Evolutionary conservation across 2,797 vertebrate species (phyloP).

Genomic region (Eleutherodactylus coqui): DNA sequence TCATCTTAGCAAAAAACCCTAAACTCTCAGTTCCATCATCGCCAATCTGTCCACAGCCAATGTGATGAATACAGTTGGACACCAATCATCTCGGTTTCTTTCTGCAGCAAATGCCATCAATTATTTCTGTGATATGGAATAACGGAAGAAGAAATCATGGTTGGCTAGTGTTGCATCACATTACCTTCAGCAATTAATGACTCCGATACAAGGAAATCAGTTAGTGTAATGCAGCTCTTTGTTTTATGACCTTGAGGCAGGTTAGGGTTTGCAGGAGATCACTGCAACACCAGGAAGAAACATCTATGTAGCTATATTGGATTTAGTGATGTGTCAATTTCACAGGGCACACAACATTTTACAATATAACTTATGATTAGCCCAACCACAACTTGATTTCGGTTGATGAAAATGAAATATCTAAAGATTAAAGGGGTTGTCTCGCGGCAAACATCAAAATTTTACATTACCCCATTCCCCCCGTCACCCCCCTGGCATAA

Average conservation of each 20-base stretch:
- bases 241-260: slow-evolving; percentile 8
- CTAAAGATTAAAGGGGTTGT: too few relatives aligned
- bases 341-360: not conserved
- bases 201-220: not conserved
- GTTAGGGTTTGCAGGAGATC: not conserved
- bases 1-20: not conserved
- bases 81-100: not conserved
- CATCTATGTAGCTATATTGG: not conserved
- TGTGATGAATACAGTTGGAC: not conserved
- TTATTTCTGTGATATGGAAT: not conserved
- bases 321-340: not conserved
- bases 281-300: not conserved
- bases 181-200: not conserved
- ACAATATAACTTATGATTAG: too few relatives aligned
- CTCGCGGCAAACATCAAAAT: too few relatives aligned
- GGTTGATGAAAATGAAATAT: too few relatives aligned
- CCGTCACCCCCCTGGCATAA: too few relatives aligned
- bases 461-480: too few relatives aligned
- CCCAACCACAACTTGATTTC: too few relatives aligned
- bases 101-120: not conserved
- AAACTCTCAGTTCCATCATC: not conserved
- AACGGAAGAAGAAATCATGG: not conserved
- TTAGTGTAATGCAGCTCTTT: not conserved
- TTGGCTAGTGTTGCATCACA: slow-evolving; percentile 7
- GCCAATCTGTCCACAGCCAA: not conserved